Conservation (phyloP, 1,140 invertebrate genomes). For the Cataglyphis hispanica region DNA sequence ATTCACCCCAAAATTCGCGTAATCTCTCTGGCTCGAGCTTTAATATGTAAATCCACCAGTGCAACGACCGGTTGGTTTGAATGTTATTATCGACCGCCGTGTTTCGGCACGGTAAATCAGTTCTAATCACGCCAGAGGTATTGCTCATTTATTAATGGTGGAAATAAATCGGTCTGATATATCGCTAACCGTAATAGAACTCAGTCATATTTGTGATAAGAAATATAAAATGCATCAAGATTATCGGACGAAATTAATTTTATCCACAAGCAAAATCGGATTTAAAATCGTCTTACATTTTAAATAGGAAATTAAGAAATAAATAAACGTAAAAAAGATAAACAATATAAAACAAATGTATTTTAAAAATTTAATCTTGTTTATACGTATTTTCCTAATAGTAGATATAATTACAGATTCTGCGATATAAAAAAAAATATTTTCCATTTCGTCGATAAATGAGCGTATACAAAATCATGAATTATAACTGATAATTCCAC, state of each 20-base stretch:
- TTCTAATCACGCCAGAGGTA: slow-evolving; percentile 28
- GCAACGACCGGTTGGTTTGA: slow-evolving; percentile 68
- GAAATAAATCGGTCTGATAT: slow-evolving; percentile 24
- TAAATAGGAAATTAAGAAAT: background rate
- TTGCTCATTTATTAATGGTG: slow-evolving; percentile 44
- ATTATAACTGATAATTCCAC: background rate
- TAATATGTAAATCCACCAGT: slow-evolving; percentile 73
- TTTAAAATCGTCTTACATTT: background rate
- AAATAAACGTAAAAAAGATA: background rate
- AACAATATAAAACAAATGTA: background rate
- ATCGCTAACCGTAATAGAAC: background rate
- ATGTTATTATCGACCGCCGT: slow-evolving; percentile 48
- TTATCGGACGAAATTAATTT: background rate
- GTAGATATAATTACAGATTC: background rate
- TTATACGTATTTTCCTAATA: background rate
- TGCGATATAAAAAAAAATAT: background rate
- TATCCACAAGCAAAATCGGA: background rate
- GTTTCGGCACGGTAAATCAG: slow-evolving; percentile 44
- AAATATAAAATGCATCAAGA: background rate
- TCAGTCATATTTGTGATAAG: slow-evolving; percentile 1
- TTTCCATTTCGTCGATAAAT: background rate
- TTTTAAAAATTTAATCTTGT: background rate
- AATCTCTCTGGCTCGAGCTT: slow-evolving; percentile 71
- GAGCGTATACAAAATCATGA: background rate
- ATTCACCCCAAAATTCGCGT: slow-evolving; percentile 59